Evolutionary conservation across 30 jellyfish, hydroid and myxozoan species (phyloP), one percentile per base, ranked within the genome.

Genomic region (Mastigias papua): DNA sequence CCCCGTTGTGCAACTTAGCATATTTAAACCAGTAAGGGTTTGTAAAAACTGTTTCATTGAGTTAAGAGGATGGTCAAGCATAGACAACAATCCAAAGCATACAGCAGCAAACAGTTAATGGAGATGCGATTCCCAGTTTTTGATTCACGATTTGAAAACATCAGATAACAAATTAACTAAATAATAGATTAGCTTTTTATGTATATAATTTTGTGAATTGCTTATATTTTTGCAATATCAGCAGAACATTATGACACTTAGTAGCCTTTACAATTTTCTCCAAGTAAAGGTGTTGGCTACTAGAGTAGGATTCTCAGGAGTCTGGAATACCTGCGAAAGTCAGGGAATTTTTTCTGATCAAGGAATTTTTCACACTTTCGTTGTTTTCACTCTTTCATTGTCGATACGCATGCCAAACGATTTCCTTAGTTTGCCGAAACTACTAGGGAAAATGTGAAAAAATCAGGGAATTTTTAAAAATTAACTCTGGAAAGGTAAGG

Each of bases 21-120:
- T 93, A 8, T 93, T 88, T 84, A 81, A 83, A 75, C 97, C 98
- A 27, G 98, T 93, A 26, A 85, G 98, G 4, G 98, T 93, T 32
- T 93, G 98, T 78, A 80, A 79, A 33, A 63, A 76, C 46, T 93
- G 98, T 64, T 88, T 79, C 49, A 31, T 29, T 29, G 97, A 93
- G 70, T 77, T 93, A 51, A 76, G 84, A 32, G 89, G 98, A 26
- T 61, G 90, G 63, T 70, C 93, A 8, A 69, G 25, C 22, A 69
- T 17, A 3, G 67, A 54, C 23, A 54, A 54, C 17, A 54, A 25
- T 21, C 26, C 67, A 54, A 54, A 54, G 67, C 67, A 54, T 54
- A 19, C 67, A 21, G 7, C 67, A 54, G 3, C 67, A 54, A 54
- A 54, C 67, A 3, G 9, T 54, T 19, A 54, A 54, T 54, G 17